These are phyloP conservation scores for Callaeas wilsoni DNA, from an alignment of 2,113 vertebrate species.

Conservation along the genomic window DNA sequence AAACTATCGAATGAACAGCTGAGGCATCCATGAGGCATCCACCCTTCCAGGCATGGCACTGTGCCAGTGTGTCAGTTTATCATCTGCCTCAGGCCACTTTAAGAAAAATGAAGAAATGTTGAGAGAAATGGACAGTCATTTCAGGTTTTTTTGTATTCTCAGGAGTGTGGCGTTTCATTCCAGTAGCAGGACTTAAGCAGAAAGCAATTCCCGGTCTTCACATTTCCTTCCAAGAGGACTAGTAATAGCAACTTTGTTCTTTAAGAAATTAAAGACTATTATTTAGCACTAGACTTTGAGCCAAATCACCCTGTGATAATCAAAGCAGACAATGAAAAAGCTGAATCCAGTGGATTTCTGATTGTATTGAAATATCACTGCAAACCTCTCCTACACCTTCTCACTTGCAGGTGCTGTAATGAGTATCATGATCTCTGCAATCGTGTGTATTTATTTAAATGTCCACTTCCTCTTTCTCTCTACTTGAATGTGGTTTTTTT, in stretches of 20 bases:
- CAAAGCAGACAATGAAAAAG: not conserved
- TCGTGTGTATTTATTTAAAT: not conserved
- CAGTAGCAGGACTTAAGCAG: not conserved
- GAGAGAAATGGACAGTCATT: not conserved
- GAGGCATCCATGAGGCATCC: not conserved
- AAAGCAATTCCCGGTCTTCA: not conserved
- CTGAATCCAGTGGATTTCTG: slow-evolving; percentile 10
- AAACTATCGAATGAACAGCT: not conserved
- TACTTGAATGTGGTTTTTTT: not conserved
- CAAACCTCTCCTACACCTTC: not conserved
- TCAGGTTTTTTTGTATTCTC: not conserved
- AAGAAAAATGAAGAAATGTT: not conserved
- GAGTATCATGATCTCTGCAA: not conserved
- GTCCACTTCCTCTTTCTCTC: not conserved
- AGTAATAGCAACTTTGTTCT: not conserved
- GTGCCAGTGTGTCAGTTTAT: not conserved
- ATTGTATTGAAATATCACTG: not conserved
- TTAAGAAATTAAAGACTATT: not conserved
- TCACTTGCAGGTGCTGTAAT: not conserved
- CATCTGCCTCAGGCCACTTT: not conserved
- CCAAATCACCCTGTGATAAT: not conserved
- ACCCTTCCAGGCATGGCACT: not conserved
- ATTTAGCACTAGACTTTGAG: not conserved
- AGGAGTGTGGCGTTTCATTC: not conserved
- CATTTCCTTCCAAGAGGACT: slow-evolving; percentile 21